phyloP scores from a whole-genome alignment of 37 sponge, comb jelly and placozoan genomes.

The Aplysina aerophoba region DNA sequence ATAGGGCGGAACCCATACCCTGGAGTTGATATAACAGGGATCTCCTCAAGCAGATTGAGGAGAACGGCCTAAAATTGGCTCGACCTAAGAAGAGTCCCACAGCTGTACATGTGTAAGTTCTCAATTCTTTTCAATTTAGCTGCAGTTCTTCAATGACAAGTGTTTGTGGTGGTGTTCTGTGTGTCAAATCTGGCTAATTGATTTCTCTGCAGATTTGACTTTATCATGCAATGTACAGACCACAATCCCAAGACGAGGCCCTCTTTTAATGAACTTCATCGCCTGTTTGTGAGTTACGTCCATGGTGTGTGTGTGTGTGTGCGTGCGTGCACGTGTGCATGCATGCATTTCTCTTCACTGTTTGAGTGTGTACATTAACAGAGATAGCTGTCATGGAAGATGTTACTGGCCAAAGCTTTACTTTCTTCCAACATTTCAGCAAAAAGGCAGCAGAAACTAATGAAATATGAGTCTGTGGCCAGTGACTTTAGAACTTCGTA shows the following conservation, averaged over 20 bases:
- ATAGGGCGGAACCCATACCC: slow-evolving; percentile 85
- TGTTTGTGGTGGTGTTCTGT: no score
- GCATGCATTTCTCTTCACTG: slow-evolving; percentile 3
- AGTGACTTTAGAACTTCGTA: no score
- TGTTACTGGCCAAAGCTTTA: no score
- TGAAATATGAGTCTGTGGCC: no score
- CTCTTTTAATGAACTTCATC: slow-evolving; percentile 50
- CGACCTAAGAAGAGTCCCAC: slow-evolving; percentile 62
- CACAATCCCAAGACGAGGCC: slow-evolving; percentile 73
- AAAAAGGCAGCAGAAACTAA: no score
- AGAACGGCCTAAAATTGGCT: slow-evolving; percentile 54
- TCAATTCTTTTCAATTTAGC: background rate
- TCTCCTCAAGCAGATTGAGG: slow-evolving; percentile 79
- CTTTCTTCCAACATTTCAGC: no score
- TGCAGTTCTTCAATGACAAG: no score
- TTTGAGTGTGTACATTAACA: slow-evolving; percentile 1
- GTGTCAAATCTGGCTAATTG: no score
- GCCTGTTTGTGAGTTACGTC: slow-evolving; percentile 58
- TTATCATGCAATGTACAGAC: slow-evolving; percentile 67
- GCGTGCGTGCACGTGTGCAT: slow-evolving; percentile 2
- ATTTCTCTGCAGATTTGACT: slow-evolving; percentile 48
- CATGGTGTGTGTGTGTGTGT: slow-evolving; percentile 4
- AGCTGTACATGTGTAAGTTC: slow-evolving; percentile 20
- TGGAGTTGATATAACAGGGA: slow-evolving; percentile 85
- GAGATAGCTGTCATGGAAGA: no score